Evolutionary conservation across 2,888 invertebrate species (phyloP).

Genomic region (Volucella zonaria): DNA sequence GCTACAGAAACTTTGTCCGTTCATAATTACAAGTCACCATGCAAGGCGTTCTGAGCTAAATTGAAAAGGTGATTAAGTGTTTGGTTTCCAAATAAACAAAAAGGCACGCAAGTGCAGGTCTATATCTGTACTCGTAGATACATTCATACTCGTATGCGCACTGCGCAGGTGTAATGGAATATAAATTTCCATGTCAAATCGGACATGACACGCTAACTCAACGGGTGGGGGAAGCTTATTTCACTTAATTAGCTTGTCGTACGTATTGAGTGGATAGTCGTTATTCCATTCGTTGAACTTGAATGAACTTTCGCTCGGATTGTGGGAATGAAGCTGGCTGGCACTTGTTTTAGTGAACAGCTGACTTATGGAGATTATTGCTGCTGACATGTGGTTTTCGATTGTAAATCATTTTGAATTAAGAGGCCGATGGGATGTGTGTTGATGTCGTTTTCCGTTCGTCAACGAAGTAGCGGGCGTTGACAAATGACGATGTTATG

Average conservation of each 20-base stretch:
- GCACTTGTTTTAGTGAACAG: no score
- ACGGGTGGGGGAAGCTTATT: not conserved
- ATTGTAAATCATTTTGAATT: no score
- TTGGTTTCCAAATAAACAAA: conserved; percentile 38
- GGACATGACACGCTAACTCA: conserved; percentile 7
- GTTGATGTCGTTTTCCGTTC: no score
- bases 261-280: conserved; percentile 2
- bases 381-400: no score
- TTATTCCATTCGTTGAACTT: conserved; percentile 40
- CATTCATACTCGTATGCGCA: not conserved
- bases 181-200: conserved; percentile 26
- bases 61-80: conserved; percentile 27
- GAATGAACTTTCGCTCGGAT: conserved; percentile 25
- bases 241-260: conserved; percentile 26
- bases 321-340: not conserved
- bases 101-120: not conserved
- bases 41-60: conserved; percentile 34
- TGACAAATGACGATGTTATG: no score
- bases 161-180: conserved; percentile 40
- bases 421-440: no score
- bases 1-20: conserved; percentile 12
- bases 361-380: not conserved
- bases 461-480: no score
- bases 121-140: not conserved
- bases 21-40: conserved; percentile 14